Base-by-base conservation (phyloP, 2,113 vertebrate genomes). In the Crotophaga sulcirostris region DNA sequence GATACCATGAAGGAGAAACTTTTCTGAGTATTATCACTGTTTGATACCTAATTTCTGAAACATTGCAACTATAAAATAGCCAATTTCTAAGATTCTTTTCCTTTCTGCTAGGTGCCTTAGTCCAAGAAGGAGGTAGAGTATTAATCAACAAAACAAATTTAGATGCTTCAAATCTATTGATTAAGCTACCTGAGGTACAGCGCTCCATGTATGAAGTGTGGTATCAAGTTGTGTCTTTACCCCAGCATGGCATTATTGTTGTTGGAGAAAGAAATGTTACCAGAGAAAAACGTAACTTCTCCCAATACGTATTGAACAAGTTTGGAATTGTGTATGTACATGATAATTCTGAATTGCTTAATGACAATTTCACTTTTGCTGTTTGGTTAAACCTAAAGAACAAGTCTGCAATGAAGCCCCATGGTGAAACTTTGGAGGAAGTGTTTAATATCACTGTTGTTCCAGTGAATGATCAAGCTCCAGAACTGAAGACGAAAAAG, bases 121-220 rank as follows among this genome's bases (percentile, higher is more conserved):
- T 99, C 64, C 97, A 96, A 81, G 99, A 99, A 96, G 99, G 98
- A 93, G 97, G 96, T 42, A 98, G 97, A 90, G 97, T 99, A 45
- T 47, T 98, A 63, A 99, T 99, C 89, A 98, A 98, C 82, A 97
- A 97, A 70, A 97, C 97, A 67, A 98, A 98, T 93, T 96, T 99
- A 82, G 99, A 99, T 91, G 99, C 98, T 34, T 97, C 98, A 52
- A 99, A 99, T 83, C 97, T 99, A n/a, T 96, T 99, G 86, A 90
- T 97, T 49, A 99, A 98, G 94, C 95, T 99, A 75, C 97, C 98
- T 12, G 96, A 97, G 14, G 89, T 97, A 31, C 98, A 98, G 56
- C 96, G 95, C 6, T 97, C 97, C 79, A 95, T 96, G n/a, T 98
- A 98, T 68, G 99, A 99, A 94, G 98, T 99, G 58, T 99, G 99